Conservation (phyloP, 2,113 vertebrate genomes). For the Pseudorasbora parva region DNA sequence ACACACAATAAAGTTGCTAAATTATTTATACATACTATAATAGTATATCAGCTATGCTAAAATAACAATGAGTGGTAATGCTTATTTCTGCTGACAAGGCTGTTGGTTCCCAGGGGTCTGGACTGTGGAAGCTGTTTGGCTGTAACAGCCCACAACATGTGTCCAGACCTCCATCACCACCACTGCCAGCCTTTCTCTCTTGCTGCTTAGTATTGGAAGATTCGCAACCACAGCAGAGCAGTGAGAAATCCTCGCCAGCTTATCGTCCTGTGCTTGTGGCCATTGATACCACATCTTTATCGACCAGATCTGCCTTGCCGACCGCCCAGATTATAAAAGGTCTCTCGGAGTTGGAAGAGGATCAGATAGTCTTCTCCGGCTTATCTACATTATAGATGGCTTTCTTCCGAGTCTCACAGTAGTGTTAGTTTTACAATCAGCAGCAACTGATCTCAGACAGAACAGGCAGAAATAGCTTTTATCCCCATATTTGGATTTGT, state of each 20-base stretch:
- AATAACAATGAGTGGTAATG: neutral
- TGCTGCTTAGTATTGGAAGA: neutral
- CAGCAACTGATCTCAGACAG: conserved; percentile 8
- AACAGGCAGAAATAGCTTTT: conserved; percentile 7
- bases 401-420: conserved; percentile 11
- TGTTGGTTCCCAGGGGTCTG: conserved; percentile 29
- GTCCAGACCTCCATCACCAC: neutral
- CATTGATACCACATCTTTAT: conserved; percentile 37
- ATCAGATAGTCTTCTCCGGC: conserved; percentile 43
- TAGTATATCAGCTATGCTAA: neutral
- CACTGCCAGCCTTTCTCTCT: neutral
- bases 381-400: conserved; percentile 55
- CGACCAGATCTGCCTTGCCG: conserved; percentile 18
- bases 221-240: neutral
- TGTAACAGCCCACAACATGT: neutral
- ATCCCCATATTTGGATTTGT: neutral
- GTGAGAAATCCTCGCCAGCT: conserved; percentile 23
- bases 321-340: conserved; percentile 40
- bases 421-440: neutral
- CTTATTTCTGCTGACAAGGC: conserved; percentile 50
- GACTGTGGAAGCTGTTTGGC: neutral
- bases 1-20: no score
- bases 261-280: conserved; percentile 26
- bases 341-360: conserved; percentile 23
- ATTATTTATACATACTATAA: no score